Evolutionary conservation across 2,797 vertebrate genomes (phyloP), one percentile per base, ranked within the genome.

Genomic region (Falco rusticolus): DNA sequence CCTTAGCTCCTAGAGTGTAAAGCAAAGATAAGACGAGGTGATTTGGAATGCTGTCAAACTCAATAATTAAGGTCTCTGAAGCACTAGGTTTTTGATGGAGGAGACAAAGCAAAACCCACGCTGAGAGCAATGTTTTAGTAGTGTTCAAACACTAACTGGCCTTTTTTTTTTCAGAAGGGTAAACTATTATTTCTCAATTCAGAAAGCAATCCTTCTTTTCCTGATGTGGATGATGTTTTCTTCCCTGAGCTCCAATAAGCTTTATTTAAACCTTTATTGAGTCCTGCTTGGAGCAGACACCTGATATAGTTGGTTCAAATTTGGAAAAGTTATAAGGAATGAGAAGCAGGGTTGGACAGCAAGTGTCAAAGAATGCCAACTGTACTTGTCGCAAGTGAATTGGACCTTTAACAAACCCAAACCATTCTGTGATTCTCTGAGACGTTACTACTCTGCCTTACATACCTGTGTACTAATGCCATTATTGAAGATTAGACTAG

Each of bases 401-500:
- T 69, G 60, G 19, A 60, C 31, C 16, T 65, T 69, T 60, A 72
- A 82, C 12, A 22, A 45, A 37, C 11, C 11, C 50, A 83, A 69
- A 50, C 1, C 33, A 47, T 50, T 29, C n/a, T 57, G 16, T 31
- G 6, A 41, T 50, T 77, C n/a, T 69, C 33, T 74, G 65, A 78
- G 80, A 60, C 9, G 7, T 18, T 69, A 20, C 33, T 57, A 47
- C 13, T 50, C 59, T 82, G n/a, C 13, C 47, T 82, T 72, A 66
- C 0, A 0, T 15, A 47, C 2, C 0, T 4, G 2, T 5, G 6
- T 54, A 13, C 28, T 50, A 45, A 71, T 71, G 47, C 7, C 11
- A 28, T n/a, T 68, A 26, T 10, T 50, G 33, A 56, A 18, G 45
- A 51, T 66, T 57, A 16, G 10, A 6, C 22, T 61, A 24, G 16